Percentiles rank a stretch among this genome's conserved stretches.
phyloP scores from a whole-genome alignment of 2,797 vertebrate species.

The Pseudochirops corinnae region DNA sequence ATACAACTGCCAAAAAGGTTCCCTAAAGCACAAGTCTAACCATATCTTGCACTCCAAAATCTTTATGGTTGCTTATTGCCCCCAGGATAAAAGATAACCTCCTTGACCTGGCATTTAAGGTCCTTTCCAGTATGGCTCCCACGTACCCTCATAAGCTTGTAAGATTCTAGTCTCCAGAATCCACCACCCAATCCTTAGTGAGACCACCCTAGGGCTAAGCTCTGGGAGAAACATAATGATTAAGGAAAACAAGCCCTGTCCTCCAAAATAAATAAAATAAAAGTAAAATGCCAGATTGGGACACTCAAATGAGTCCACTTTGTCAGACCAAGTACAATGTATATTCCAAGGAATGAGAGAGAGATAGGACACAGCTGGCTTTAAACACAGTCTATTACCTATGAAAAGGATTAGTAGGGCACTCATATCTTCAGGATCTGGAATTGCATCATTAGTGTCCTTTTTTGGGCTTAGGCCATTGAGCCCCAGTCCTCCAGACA shows the following conservation, averaged over 20 bases:
- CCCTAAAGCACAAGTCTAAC: neutral
- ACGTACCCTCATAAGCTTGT: neutral
- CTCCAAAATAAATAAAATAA: neutral
- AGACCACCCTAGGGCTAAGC: neutral
- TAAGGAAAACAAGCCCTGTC: neutral
- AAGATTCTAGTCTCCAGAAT: no score
- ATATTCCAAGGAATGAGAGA: neutral
- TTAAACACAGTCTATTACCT: neutral
- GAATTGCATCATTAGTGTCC: neutral
- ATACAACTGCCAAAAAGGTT: neutral
- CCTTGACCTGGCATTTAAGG: neutral
- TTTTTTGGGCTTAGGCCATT: neutral
- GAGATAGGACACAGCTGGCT: neutral
- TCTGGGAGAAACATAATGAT: neutral
- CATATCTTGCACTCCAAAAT: neutral
- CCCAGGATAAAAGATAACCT: neutral
- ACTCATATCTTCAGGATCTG: neutral
- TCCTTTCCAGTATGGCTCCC: neutral
- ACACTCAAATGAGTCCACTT: neutral
- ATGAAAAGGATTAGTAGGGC: neutral
- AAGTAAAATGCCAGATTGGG: neutral
- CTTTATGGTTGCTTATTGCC: neutral
- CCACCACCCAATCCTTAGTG: neutral
- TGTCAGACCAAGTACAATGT: neutral
- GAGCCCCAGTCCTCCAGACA: neutral